A percentile compares a stretch with the other conserved stretches of the same genome.
phyloP scores from a whole-genome alignment of 1,140 invertebrate genomes.

The Galendromus occidentalis region DNA sequence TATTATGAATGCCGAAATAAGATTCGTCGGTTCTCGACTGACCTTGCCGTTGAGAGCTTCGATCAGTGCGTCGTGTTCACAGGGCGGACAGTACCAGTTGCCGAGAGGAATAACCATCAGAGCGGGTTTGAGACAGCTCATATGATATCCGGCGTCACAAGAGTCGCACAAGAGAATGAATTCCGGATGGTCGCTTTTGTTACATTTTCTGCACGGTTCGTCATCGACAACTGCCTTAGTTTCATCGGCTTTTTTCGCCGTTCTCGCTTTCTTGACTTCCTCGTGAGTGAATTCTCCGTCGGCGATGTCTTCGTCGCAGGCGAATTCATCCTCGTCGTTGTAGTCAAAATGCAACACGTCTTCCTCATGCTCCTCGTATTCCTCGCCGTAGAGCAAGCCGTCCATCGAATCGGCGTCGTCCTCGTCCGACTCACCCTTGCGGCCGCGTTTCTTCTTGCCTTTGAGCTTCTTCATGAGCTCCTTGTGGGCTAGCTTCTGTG shows the following conservation, averaged over 20 bases:
- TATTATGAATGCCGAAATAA: no score
- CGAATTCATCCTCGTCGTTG: conserved; percentile 23
- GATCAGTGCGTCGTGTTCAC: conserved; percentile 43
- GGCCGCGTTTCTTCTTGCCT: conserved; percentile 11
- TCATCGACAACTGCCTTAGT: conserved; percentile 24
- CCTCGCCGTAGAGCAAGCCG: neutral
- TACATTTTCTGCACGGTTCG: conserved; percentile 56
- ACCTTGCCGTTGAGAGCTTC: neutral
- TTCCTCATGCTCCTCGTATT: conserved; percentile 19
- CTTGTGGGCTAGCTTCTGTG: conserved; percentile 4
- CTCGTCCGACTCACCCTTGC: conserved; percentile 39
- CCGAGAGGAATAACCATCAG: conserved; percentile 82
- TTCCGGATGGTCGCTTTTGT: conserved; percentile 72
- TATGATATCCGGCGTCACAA: conserved; percentile 86
- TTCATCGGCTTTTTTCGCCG: conserved; percentile 38
- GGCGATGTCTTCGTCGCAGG: conserved; percentile 22
- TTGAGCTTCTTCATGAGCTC: conserved; percentile 10
- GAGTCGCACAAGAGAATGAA: conserved; percentile 82
- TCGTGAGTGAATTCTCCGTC: conserved; percentile 30
- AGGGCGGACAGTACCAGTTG: conserved; percentile 90
- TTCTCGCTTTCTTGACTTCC: conserved; percentile 37
- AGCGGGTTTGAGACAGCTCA: conserved; percentile 68
- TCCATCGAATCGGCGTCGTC: conserved; percentile 14
- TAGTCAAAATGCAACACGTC: conserved; percentile 21
- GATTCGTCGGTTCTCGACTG: no score